Evolutionary conservation across 2,797 vertebrate genomes (phyloP).

Genomic region (Danio albolineatus): DNA sequence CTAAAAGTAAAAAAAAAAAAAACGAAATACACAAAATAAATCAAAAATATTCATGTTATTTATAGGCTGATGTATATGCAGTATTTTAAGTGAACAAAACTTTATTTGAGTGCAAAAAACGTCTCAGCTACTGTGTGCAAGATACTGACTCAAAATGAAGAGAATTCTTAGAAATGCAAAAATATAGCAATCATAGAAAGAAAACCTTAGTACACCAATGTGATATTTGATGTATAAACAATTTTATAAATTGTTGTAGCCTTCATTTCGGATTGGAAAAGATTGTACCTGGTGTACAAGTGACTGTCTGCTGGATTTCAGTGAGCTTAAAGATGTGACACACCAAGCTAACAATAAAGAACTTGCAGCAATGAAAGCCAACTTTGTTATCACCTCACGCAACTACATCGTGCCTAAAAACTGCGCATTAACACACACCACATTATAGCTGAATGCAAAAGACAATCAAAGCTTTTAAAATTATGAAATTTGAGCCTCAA

Average conservation of each 20-base stretch:
- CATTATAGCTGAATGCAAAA: too few species aligned
- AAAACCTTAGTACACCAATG: conserved; percentile 23
- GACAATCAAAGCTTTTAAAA: too few species aligned
- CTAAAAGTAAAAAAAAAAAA: background rate
- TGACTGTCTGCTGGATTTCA: conserved; percentile 21
- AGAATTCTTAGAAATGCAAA: background rate
- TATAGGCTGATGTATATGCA: background rate
- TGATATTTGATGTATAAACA: conserved; percentile 33
- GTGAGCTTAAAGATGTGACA: background rate
- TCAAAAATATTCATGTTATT: background rate
- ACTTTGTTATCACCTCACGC: too few species aligned
- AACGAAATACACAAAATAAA: background rate
- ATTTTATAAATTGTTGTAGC: background rate
- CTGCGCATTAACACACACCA: too few species aligned
- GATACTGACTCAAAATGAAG: conserved; percentile 1
- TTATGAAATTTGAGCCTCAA: too few species aligned
- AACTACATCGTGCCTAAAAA: too few species aligned
- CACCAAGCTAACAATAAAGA: background rate
- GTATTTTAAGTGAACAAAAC: background rate
- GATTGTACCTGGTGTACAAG: conserved; percentile 28
- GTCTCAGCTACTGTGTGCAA: background rate
- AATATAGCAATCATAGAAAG: conserved; percentile 8
- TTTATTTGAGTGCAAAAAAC: conserved; percentile 5
- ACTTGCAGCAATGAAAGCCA: too few species aligned
- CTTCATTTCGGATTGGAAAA: conserved; percentile 24